Evolutionary conservation across 2,113 vertebrate species (phyloP), one percentile per base, ranked within the genome.

Genomic region (Hydrochoerus hydrochaeris): DNA sequence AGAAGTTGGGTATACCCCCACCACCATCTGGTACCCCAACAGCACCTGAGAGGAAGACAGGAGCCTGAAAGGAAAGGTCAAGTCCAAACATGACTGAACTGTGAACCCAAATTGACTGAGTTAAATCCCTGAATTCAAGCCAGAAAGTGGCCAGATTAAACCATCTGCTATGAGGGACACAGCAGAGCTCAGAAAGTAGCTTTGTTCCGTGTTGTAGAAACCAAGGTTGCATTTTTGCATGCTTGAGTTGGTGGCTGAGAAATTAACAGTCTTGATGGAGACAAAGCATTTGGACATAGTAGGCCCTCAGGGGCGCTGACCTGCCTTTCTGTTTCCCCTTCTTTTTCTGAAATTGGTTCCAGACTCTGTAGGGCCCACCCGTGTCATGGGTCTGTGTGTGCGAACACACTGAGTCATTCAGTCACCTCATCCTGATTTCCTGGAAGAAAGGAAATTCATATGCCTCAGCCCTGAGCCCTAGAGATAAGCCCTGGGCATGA

Each of bases 101-200:
- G 10, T 11, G 52, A 84, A 22, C 67, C 44, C 65, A 16, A 73
- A 22, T 62, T 60, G 2, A 16, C 30, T 32, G 46, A 19, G 41
- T 49, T 3, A 30, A 60, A 26, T 35, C 60, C 49, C 63, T 5
- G 22, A 35, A n/a, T 54, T 7, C 20, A 30, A n/a, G 30, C 17
- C 1, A 1, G 82, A 46, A 80, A 46, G 62, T 5, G 46, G 32
- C 58, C 16, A 20, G 20, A 63, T 38, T 5, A 14, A 57, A 10
- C 12, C 17, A 63, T 62, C 78, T 62, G 46, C n/a, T 4, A 1
- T 0, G 1, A 52, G 44, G 60, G n/a, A 8, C 16, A 0, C 0
- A 5, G 58, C 20, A 57, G 7, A 10, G 12, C 28, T 35, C 10
- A 5, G 75, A 11, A 65, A 17, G 13, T 16, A 12, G 41, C 30